Base-by-base conservation (phyloP, 2,113 vertebrate species). In the Halichoeres trimaculatus region DNA sequence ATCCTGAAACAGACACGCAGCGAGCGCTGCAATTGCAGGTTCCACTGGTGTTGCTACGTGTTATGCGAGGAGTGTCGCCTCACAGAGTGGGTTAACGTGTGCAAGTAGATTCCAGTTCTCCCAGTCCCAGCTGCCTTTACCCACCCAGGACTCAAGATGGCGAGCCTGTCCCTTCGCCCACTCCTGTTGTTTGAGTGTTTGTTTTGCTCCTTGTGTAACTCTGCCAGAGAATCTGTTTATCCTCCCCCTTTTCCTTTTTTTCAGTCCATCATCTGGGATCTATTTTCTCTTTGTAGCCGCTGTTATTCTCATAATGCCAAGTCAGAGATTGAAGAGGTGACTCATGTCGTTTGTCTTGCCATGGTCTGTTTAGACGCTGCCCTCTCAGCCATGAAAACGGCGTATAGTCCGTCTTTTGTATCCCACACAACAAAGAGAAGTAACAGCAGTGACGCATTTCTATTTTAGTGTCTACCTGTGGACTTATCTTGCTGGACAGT, bases 21-120 rank as follows among this genome's bases (percentile, higher is more conserved):
- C 2, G 95, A 96, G 43, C 94, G 96, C 61, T 97, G 96, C 84
- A 94, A 95, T 24, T 97, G 96, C 63, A 91, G 94, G 36, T 97
- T 97, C 89, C 96, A 97, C 89, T 97, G 96, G 96, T 97, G 96
- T 84, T 97, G 96, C 90, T 97, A 97, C 0, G 96, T 97, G 86
- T 89, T 97, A 55, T 97, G 96, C 17, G 95, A 97, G 10, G 96
- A 97, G 91, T 96, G 96, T 80, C 94, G 93, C 2, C 92, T 96
- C 79, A 95, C 95, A 0, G 94, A 97, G 73, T 97, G 96, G 96
- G 94, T 97, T 90, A 97, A 95, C 1, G 96, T 97, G 52, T 97
- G 96, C 91, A 97, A 97, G 87, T 97, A 95, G 94, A 54, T 7
- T 30, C 34, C 71, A 57, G 34, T 17, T 53, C 52, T 22, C 19